Evolutionary conservation across 2,888 invertebrate species (phyloP), one percentile per base, ranked within the genome.

Genomic region (Orthonevra nobilis): DNA sequence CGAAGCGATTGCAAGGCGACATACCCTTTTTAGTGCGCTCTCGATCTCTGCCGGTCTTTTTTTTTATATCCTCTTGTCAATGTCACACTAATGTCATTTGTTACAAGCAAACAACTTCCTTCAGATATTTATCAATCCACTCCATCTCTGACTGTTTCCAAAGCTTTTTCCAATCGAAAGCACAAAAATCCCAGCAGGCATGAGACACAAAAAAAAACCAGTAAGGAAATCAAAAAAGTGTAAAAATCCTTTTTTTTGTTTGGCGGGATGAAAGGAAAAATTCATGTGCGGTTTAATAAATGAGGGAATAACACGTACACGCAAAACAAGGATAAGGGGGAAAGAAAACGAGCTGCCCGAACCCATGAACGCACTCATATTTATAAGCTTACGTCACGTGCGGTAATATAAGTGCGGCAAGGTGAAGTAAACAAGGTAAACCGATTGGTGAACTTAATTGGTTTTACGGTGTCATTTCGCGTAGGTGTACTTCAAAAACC

Each of bases 1-100:
- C n/a, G n/a, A n/a, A n/a, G n/a, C n/a, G n/a, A 50, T 50, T 36
- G 20, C 61, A 42, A 54, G 60, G 73, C 61, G 68, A 46, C 75
- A 58, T 70, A 34, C 36, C 28, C 17, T 70, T 36, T 30, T 17
- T 26, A 14, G 15, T n/a, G n/a, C 7, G 1, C 1, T 6, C 12
- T 3, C 12, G 10, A 15, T 3, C 17, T 15, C 14, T 15, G 17
- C 28, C 38, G 66, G 66, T 68, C 61, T 79, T 28, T 66, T 79
- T 42, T 61, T 66, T 73, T 79, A 48, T 79, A 73, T n/a, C n/a
- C n/a, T n/a, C n/a, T n/a, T 73, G 79, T 79, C 79, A 79, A 73
- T 79, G 73, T 79, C 79, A 79, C 66, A 72, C 66, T 56, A 73
- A 79, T 79, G 61, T 79, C 73, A 73, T 79, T 79, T 79, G 73